Base-by-base conservation (phyloP, 2,797 vertebrate species). In the Parambassis ranga region DNA sequence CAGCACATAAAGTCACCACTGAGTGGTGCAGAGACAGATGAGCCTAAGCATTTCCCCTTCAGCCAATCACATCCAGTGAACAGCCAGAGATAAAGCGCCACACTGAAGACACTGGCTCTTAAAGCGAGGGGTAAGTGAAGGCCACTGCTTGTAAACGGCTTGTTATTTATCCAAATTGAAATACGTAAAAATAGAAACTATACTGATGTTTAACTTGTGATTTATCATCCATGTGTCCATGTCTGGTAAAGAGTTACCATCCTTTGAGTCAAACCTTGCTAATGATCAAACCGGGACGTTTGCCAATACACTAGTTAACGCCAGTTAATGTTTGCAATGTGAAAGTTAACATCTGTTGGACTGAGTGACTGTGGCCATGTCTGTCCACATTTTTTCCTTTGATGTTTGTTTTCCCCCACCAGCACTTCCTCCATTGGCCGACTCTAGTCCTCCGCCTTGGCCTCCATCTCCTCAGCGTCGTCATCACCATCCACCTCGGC, bases 401-500 rank as follows among this genome's bases (percentile, higher is more conserved):
- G 37, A 51, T 41, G 53, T 50, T 68, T 48, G 50, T 44, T 24
- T 28, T 20, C 22, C 33, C 37, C 59, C 43, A 22, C 44, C 57
- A 50, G 51, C 47, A n/a, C 20, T 58, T 60, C 18, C 24, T 41
- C 28, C 0, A 3, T 48, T 22, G 59, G 42, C 7, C 0, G 10
- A 11, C 44, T 69, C 62, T 94, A 99, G 83, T 99, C 98, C 85
- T 98, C 98, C 0, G 95, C 86, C 89, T 98, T 99, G 82, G 95
- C 97, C 91, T 99, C 98, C 96, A 98, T 98, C 89, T 98, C 98
- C 74, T 97, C 97, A 0, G 94, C 95, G 53, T 99, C 98, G 6
- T 99, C 98, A 23, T 99, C 98, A 57, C 98, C 98, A 24, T 99
- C 98, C 77, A 99, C 98, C 87, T 99, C 96, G 0, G 98, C 98